These are phyloP conservation scores for Onthophagus sagittarius DNA, from an alignment of 2,888 invertebrate genomes.

Conservation along the genomic window DNA sequence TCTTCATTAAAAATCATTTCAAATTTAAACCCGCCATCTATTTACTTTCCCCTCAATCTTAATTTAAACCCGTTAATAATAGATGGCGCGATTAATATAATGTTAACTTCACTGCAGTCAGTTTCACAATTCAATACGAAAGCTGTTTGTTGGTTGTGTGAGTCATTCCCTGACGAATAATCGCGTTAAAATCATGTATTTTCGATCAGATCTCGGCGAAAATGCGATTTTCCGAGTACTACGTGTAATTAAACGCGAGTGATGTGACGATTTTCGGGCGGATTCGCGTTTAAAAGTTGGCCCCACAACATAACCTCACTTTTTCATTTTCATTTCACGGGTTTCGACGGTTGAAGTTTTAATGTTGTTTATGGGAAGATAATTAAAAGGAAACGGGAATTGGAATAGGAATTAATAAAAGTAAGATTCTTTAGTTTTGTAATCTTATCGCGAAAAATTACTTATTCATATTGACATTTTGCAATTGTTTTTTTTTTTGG, in stretches of 20 bases:
- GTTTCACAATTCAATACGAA: neutral
- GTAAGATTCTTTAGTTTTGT: neutral
- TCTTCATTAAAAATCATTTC: neutral
- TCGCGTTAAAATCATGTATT: neutral
- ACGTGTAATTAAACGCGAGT: neutral
- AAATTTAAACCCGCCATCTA: neutral
- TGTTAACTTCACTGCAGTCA: neutral
- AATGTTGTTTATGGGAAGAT: neutral
- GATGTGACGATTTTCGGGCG: too few species aligned
- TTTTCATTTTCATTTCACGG: neutral
- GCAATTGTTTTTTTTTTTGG: too few species aligned
- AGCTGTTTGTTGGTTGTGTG: neutral
- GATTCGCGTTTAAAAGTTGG: neutral
- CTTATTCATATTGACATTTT: too few species aligned
- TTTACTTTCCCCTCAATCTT: neutral
- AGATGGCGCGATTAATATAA: neutral
- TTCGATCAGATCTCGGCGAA: neutral
- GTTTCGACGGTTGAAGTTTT: neutral
- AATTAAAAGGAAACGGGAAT: too few species aligned
- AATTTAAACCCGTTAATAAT: neutral
- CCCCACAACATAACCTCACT: neutral
- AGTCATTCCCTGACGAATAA: neutral
- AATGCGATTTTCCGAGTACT: too few species aligned
- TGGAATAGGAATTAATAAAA: neutral
- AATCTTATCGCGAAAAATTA: too few species aligned